phyloP scores from a whole-genome alignment of 2,888 invertebrate genomes.

The Hyalella azteca region DNA sequence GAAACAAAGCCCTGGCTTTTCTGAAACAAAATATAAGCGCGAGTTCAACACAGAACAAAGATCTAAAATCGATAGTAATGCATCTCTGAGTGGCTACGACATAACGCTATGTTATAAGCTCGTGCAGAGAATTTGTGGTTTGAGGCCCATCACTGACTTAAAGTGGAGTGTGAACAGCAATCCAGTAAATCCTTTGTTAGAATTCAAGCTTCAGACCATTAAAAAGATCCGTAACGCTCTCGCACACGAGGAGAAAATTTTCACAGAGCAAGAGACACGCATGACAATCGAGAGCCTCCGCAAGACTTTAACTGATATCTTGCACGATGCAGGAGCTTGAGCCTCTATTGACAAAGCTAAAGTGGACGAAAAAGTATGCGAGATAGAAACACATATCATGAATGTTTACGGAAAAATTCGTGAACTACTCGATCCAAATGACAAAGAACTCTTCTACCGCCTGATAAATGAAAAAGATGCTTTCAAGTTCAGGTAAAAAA shows the following conservation, averaged over 20 bases:
- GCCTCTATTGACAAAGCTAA: not conserved
- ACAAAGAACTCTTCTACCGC: not conserved
- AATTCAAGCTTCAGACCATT: constrained; percentile 42
- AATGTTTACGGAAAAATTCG: not conserved
- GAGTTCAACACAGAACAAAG: constrained; percentile 49
- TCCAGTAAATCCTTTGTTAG: constrained; percentile 41
- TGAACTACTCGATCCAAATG: not conserved
- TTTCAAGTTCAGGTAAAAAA: constrained; percentile 19
- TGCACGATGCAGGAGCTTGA: constrained; percentile 37
- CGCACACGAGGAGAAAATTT: constrained; percentile 44
- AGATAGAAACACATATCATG: not conserved
- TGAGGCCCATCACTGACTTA: constrained; percentile 27
- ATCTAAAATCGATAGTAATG: constrained; percentile 39
- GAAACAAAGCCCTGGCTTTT: constrained; percentile 38
- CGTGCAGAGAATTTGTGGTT: constrained; percentile 48
- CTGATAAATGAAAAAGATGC: not conserved
- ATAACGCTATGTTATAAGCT: constrained; percentile 48
- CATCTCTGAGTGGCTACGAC: constrained; percentile 38
- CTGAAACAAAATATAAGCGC: constrained; percentile 40
- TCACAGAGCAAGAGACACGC: constrained; percentile 35
- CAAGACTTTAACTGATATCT: constrained; percentile 26
- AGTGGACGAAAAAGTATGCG: constrained; percentile 27
- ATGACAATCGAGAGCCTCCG: constrained; percentile 36
- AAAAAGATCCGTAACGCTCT: constrained; percentile 44
- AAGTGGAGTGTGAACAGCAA: constrained; percentile 20